phyloP scores from a whole-genome alignment of 1,140 invertebrate species.

The Bombyx mori region DNA sequence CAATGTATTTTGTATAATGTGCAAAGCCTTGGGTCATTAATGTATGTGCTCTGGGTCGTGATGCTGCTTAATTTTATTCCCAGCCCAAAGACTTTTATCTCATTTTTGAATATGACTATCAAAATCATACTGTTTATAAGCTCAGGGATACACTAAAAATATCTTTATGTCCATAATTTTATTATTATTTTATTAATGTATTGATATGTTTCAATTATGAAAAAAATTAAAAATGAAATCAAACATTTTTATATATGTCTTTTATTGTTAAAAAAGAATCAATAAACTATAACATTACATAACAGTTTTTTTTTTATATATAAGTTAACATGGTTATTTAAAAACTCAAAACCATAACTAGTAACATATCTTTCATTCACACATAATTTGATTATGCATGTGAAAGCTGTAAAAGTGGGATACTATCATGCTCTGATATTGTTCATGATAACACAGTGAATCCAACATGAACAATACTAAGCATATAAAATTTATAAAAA shows the following conservation, averaged over 20 bases:
- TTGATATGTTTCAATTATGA: too few species aligned
- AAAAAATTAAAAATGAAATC: too few species aligned
- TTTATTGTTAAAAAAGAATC: conserved; percentile 67
- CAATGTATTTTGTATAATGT: too few species aligned
- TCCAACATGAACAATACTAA: conserved; percentile 35
- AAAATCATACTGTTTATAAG: too few species aligned
- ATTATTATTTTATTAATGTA: too few species aligned
- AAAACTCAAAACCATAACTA: conserved; percentile 12
- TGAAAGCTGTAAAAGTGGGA: conserved; percentile 31
- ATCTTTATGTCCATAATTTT: background rate
- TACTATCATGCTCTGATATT: conserved; percentile 30
- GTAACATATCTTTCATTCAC: conserved; percentile 29
- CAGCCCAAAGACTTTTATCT: too few species aligned
- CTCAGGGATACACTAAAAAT: background rate
- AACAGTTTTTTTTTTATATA: conserved; percentile 34
- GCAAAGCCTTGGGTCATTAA: too few species aligned
- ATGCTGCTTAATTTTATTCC: too few species aligned
- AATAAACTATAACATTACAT: conserved; percentile 47
- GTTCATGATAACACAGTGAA: conserved; percentile 33
- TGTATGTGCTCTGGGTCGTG: too few species aligned
- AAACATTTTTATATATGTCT: conserved; percentile 35
- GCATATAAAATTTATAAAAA: conserved; percentile 15
- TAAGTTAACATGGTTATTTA: conserved; percentile 45
- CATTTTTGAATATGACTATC: too few species aligned
- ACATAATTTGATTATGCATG: conserved; percentile 55